Conservation (phyloP, 2,113 vertebrate genomes). For the Anarhynchus alexandrinus region DNA sequence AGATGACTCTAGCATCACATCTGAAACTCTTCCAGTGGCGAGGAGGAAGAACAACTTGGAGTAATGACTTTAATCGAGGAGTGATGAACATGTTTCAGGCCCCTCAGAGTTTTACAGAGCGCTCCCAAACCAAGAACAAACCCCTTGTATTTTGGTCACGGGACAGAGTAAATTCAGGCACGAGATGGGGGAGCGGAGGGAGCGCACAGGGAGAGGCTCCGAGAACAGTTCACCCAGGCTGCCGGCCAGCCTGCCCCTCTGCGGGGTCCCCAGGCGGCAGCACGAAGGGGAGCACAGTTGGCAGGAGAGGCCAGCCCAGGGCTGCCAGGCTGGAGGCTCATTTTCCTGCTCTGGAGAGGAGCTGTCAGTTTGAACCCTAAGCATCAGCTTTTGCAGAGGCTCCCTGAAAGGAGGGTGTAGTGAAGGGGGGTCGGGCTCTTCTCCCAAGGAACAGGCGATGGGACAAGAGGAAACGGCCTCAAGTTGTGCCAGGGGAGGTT, state of each 20-base stretch:
- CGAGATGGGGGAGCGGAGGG: not conserved
- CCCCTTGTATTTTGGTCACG: not conserved
- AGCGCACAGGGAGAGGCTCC: not conserved
- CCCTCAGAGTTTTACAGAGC: not conserved
- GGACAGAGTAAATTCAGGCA: not conserved
- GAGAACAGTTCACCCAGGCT: not conserved
- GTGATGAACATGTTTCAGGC: not conserved
- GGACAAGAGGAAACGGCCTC: not conserved
- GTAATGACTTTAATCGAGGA: not conserved
- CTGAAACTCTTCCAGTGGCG: not conserved
- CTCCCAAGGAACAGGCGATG: not conserved
- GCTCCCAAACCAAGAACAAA: not conserved
- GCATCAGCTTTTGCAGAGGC: not conserved
- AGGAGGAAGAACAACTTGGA: not conserved
- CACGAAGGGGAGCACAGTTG: accelerated
- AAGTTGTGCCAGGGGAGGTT: not conserved
- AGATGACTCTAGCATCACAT: not conserved
- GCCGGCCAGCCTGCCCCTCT: not conserved
- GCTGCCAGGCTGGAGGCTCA: not conserved
- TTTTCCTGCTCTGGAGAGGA: not conserved
- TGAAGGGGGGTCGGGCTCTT: not conserved
- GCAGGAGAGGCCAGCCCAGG: not conserved
- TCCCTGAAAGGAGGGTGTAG: not conserved
- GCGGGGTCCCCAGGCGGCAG: accelerated
- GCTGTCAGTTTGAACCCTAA: not conserved